A percentile compares a stretch with the other conserved stretches of the same genome.
Evolutionary conservation across 1,140 invertebrate species (phyloP).

Genomic region (Drosophila ambigua): DNA sequence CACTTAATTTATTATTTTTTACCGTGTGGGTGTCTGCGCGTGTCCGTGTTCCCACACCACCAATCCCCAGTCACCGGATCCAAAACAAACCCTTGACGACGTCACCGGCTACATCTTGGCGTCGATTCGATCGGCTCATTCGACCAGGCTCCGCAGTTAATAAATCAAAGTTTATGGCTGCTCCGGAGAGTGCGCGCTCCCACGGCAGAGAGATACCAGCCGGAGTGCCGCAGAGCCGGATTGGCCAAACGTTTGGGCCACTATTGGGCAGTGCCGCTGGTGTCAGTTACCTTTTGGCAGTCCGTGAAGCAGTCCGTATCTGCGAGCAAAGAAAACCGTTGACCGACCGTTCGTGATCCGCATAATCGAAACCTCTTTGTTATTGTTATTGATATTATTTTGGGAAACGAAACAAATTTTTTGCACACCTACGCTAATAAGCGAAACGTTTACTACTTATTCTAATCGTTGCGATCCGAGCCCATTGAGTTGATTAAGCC

Average conservation of each 20-base stretch:
- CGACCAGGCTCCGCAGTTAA: slow-evolving; percentile 28
- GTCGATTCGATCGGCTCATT: slow-evolving; percentile 25
- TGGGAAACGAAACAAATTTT: slow-evolving; percentile 1
- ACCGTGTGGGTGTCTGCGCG: slow-evolving; percentile 16
- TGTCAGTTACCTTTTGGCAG: slow-evolving; percentile 57
- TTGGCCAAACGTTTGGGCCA: slow-evolving; percentile 1
- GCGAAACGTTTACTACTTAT: slow-evolving; percentile 42
- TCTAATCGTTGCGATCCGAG: slow-evolving; percentile 55
- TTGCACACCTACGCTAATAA: slow-evolving; percentile 37
- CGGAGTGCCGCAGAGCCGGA: not conserved
- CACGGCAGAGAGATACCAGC: slow-evolving; percentile 21
- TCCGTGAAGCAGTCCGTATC: slow-evolving; percentile 55
- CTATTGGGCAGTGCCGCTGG: slow-evolving; percentile 18
- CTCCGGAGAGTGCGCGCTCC: slow-evolving; percentile 15
- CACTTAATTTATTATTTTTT: slow-evolving; percentile 24
- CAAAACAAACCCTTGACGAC: slow-evolving; percentile 25
- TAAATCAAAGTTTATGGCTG: slow-evolving; percentile 71
- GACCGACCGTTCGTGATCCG: slow-evolving; percentile 22
- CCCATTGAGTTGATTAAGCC: slow-evolving; percentile 51
- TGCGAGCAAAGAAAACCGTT: slow-evolving; percentile 9
- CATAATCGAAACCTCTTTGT: slow-evolving; percentile 53
- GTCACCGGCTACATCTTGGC: slow-evolving; percentile 23
- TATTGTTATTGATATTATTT: slow-evolving; percentile 43
- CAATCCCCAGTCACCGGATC: slow-evolving; percentile 23
- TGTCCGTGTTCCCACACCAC: slow-evolving; percentile 5